phyloP scores from a whole-genome alignment of 2,113 vertebrate species.

The Semnopithecus entellus region DNA sequence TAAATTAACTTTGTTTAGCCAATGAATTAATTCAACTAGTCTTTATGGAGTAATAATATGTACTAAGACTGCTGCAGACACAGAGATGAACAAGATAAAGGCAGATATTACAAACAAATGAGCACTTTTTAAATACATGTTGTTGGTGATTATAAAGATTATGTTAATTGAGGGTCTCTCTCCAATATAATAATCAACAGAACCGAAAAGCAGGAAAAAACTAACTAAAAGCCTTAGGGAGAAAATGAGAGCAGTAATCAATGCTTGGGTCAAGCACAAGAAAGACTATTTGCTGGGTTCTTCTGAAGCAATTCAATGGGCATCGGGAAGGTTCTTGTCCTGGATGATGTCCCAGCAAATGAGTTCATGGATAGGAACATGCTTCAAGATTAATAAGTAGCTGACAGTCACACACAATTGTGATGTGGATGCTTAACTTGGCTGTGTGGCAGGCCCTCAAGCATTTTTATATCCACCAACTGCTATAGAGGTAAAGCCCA shows the following conservation, averaged over 20 bases:
- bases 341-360: neutral
- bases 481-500: neutral
- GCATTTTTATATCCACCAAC: too few relatives aligned
- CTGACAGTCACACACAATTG: neutral
- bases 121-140: neutral
- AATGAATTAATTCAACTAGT: neutral
- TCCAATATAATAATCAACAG: neutral
- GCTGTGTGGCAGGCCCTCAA: neutral
- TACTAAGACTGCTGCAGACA: neutral
- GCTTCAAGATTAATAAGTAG: neutral
- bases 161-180: neutral
- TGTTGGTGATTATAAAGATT: neutral
- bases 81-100: slow-evolving; percentile 16
- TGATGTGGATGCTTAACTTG: neutral
- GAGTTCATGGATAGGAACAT: neutral
- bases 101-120: neutral
- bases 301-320: neutral
- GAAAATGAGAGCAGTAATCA: neutral
- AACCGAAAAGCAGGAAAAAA: neutral
- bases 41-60: neutral
- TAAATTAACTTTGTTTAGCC: neutral
- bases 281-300: neutral
- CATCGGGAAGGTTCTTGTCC: neutral
- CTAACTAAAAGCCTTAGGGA: neutral
- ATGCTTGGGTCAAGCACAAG: neutral